Base-by-base conservation (phyloP, 2,888 invertebrate genomes). In the Eupithecia abbreviata region DNA sequence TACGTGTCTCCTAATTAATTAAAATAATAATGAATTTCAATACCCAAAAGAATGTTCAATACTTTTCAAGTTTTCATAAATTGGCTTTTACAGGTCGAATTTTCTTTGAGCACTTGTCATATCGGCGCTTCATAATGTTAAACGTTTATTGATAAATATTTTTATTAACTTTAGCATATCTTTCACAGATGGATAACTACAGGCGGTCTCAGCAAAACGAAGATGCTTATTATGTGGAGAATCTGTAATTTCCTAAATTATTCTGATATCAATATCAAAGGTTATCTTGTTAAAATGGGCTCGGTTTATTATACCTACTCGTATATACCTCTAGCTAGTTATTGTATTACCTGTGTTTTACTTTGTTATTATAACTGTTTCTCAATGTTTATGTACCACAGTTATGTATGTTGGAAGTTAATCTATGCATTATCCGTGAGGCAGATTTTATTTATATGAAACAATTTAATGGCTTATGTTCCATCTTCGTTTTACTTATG, bases 111-210 rank as follows among this genome's bases (percentile, higher is more conserved):
- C 18, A 62, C 30, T 62, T 30, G 30, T 30, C 62, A 30, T 62
- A 62, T 62, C 62, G 62, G 62, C 10, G 62, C 30, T 62, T 62
- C 62, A 30, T 58, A 58, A 55, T 18, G 18, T 58, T 58, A 30
- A 30, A 30, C 12, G 9, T 51, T 58, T 62, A 62, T 30, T 62
- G 30, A 62, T 62, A 62, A 30, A 62, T 30, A 62, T 62, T 62
- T 62, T 30, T 62, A 62, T 62, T 62, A 68, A 42, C 67, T 47
- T 47, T 69, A 6, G 2, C 45, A 47, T 69, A 18, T 67, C 66
- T 71, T 76, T 77, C 47, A n/a, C 89, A 94, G 94, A 90, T 94
- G 92, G 93, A 94, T 71, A 93, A 89, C 87, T 92, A 92, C 89
- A 91, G 94, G 84, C 92, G 93, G 80, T 90, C 92, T 77, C 91